phyloP scores from a whole-genome alignment of 2,797 vertebrate genomes.

The Choloepus didactylus region DNA sequence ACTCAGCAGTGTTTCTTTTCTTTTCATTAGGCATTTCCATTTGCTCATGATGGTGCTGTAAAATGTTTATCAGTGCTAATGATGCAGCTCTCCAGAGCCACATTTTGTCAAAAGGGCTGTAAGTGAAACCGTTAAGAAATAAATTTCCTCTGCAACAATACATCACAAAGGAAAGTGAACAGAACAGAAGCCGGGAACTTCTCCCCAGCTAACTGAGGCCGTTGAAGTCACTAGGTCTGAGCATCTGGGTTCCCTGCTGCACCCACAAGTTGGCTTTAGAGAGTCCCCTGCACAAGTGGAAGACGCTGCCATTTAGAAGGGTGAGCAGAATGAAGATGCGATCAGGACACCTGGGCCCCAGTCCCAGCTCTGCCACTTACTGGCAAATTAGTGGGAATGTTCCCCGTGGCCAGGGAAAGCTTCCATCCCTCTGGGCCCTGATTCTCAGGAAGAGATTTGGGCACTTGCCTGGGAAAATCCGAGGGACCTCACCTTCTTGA shows the following conservation, averaged over 20 bases:
- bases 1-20: neutral
- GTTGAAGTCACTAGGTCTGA: neutral
- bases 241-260: rapidly evolving
- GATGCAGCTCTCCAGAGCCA: constrained; percentile 47
- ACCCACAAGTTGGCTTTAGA: neutral
- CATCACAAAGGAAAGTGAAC: constrained; percentile 61
- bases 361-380: neutral
- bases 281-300: neutral
- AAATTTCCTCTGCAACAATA: constrained; percentile 72
- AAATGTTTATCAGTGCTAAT: constrained; percentile 73
- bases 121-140: constrained; percentile 76
- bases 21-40: constrained; percentile 4
- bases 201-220: neutral
- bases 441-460: neutral
- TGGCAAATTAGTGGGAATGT: neutral
- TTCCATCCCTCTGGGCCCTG: neutral
- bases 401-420: neutral
- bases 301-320: neutral
- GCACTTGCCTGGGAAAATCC: neutral
- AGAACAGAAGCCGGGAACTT: neutral
- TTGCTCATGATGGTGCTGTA: rapidly evolving
- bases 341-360: neutral
- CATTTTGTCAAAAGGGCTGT: constrained; percentile 59
- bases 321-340: neutral
- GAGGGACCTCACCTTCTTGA: neutral